These are phyloP conservation scores for Drosophila picticornis DNA, from an alignment of 2,888 invertebrate genomes.

Conservation along the genomic window DNA sequence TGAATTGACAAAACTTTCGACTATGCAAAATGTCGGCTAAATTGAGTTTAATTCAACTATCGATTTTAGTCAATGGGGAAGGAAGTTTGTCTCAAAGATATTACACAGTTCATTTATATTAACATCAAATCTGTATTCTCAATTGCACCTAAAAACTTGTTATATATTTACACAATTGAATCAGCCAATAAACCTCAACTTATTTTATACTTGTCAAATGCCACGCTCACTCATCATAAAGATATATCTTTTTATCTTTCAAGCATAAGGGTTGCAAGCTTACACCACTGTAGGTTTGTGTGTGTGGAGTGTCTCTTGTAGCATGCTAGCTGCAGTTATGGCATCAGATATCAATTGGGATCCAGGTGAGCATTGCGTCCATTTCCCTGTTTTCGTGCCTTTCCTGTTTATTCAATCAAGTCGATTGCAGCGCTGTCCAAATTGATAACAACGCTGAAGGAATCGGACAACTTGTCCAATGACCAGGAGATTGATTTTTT, in stretches of 20 bases:
- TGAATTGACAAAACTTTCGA: slow-evolving; percentile 34
- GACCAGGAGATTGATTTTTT: slow-evolving; percentile 95
- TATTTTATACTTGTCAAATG: background rate
- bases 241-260: background rate
- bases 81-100: background rate
- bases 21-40: slow-evolving; percentile 12
- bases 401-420: background rate
- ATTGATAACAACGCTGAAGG: slow-evolving; percentile 92
- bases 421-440: slow-evolving; percentile 89
- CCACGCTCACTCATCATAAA: background rate
- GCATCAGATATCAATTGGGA: slow-evolving; percentile 85
- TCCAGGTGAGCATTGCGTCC: slow-evolving; percentile 79
- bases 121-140: background rate
- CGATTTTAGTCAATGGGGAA: slow-evolving; percentile 47
- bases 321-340: slow-evolving; percentile 85
- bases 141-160: background rate
- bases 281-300: slow-evolving; percentile 1
- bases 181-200: background rate
- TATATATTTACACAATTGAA: background rate
- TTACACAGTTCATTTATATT: background rate
- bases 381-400: too few relatives aligned
- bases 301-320: slow-evolving; percentile 37
- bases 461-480: slow-evolving; percentile 90
- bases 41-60: slow-evolving; percentile 49
- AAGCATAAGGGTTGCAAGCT: background rate